Base-by-base conservation (phyloP, 1,140 invertebrate species). In the Drosophila mauritiana region DNA sequence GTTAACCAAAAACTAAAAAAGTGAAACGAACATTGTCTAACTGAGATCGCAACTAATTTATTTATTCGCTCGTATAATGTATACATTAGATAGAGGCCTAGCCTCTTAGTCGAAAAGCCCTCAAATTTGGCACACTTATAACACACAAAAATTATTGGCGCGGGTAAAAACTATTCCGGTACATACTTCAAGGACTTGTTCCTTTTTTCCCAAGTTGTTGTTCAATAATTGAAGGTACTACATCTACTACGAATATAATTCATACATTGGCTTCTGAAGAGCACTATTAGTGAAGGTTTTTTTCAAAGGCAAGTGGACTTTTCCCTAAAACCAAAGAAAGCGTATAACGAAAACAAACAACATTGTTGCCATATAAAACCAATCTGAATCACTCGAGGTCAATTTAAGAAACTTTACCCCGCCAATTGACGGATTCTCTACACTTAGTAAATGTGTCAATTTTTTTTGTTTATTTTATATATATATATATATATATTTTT, bases 1-100 rank as follows among this genome's bases (percentile, higher is more conserved):
- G 80, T 82, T 83, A 63, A 81, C 79, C 27, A 73, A 81, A 75
- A 56, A 58, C 2, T 34, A 37, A 43, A 22, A 59, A 63, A 53
- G 8, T 45, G 40, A 64, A 51, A 57, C 22, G 36, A 70, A 40
- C 25, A 48, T 46, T 36, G 22, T 70, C 49, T 48, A 40, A 46
- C 31, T 69, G 13, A 69, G 68, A 46, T 68, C 49, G 40, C 49
- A 69, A 61, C 52, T 45, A 57, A 46, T 72, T 84, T 70, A 84
- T 85, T 81, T 77, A 63, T 73, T 77, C 63, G 64, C 62, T 75
- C 52, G 59, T 75, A 75, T 75, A 74, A 74, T 65, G 39, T 83
- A 83, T 79, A 85, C 77, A 85, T 84, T 84, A 84, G 73, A 73
- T 64, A 80, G 73, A 85, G 81, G 81, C 81, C 69, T 84, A 84